These are phyloP conservation scores for Orthonychiurus folsomi DNA, from an alignment of 2,888 invertebrate species.

Conservation along the genomic window DNA sequence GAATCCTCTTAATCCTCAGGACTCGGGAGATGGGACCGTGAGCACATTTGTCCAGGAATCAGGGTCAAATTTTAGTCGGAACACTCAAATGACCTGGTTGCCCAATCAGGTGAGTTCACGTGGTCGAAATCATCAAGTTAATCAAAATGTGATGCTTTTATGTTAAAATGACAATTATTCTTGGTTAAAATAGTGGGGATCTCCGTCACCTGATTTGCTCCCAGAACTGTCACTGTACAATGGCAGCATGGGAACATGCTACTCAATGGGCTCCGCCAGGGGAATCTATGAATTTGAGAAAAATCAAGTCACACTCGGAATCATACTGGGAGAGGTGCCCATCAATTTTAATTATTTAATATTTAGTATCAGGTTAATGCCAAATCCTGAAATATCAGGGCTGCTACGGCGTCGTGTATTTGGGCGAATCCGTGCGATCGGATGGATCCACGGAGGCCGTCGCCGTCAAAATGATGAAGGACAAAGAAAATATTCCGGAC, in stretches of 20 bases:
- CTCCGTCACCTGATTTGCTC: slow-evolving; percentile 39
- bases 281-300: slow-evolving; percentile 45
- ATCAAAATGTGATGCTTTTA: background rate
- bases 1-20: slow-evolving; percentile 8
- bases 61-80: slow-evolving; percentile 34
- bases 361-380: background rate
- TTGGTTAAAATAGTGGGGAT: slow-evolving; percentile 21
- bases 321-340: slow-evolving; percentile 53
- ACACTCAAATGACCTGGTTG: slow-evolving; percentile 39
- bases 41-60: slow-evolving; percentile 40
- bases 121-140: too few species aligned
- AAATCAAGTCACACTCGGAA: slow-evolving; percentile 54
- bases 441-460: slow-evolving; percentile 40
- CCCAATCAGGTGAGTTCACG: too few species aligned
- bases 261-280: slow-evolving; percentile 37
- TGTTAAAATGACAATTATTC: slow-evolving; percentile 3
- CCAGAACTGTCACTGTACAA: slow-evolving; percentile 37
- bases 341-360: background rate
- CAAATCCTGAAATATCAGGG: too few species aligned
- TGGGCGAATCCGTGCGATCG: slow-evolving; percentile 49
- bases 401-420: slow-evolving; percentile 77
- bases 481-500: slow-evolving; percentile 48
- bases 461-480: slow-evolving; percentile 49
- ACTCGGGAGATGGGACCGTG: slow-evolving; percentile 33
- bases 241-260: slow-evolving; percentile 36